Evolutionary conservation across 2,113 vertebrate species (phyloP).

Genomic region (Ammodytes marinus): DNA sequence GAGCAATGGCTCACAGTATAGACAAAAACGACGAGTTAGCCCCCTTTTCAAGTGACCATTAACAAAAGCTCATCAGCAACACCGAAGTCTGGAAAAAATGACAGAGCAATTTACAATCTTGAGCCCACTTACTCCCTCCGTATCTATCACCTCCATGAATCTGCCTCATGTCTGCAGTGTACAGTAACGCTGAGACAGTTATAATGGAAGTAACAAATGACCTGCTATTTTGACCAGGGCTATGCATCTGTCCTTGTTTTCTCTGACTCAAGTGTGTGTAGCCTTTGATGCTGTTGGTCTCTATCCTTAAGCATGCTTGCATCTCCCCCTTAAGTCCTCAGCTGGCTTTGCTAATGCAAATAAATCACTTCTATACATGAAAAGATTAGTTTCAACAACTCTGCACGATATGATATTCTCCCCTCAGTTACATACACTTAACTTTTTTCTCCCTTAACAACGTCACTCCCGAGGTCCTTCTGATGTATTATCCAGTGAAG

Average conservation of each 20-base stretch:
- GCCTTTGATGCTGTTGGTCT: conserved; percentile 24
- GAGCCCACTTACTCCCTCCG: conserved; percentile 33
- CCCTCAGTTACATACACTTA: neutral
- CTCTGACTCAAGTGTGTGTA: conserved; percentile 30
- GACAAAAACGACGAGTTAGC: neutral
- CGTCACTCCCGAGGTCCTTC: neutral
- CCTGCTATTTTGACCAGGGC: conserved; percentile 59
- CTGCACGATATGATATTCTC: neutral
- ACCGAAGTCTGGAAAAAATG: conserved; percentile 44
- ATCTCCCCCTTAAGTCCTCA: neutral
- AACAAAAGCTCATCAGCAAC: conserved; percentile 38
- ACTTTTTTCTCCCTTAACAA: neutral
- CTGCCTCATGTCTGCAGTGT: conserved; percentile 43
- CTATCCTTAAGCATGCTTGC: conserved; percentile 13
- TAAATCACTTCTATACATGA: neutral
- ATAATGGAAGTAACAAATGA: conserved; percentile 66
- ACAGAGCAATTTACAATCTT: conserved; percentile 42
- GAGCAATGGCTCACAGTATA: neutral
- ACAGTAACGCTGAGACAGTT: conserved; percentile 49
- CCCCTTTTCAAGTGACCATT: conserved; percentile 27
- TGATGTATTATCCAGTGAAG: neutral
- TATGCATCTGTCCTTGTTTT: conserved; percentile 66
- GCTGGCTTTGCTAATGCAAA: conserved; percentile 17
- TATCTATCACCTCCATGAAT: conserved; percentile 46
- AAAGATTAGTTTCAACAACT: neutral